Evolutionary conservation across 2,888 invertebrate genomes (phyloP).

Genomic region (Drosophila cyrtoloma): DNA sequence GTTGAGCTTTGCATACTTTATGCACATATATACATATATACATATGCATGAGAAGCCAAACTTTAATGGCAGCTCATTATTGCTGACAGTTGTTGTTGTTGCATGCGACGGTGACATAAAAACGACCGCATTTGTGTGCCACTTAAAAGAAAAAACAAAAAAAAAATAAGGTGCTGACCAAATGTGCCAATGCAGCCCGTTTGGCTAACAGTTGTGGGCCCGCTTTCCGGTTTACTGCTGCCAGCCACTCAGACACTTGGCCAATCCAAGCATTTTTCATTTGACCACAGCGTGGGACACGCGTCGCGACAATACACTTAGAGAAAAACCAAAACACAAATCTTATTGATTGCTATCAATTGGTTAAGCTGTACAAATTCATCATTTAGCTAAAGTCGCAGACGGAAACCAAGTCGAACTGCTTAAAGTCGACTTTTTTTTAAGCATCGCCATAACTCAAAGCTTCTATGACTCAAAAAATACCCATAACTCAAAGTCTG

Average conservation of each 20-base stretch:
- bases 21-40: neutral
- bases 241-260: conserved; percentile 6
- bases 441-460: neutral
- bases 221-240: conserved; percentile 48
- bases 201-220: conserved; percentile 38
- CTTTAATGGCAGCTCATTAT: conserved; percentile 23
- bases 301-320: conserved; percentile 30
- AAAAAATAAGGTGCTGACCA: conserved; percentile 40
- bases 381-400: neutral
- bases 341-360: neutral
- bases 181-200: conserved; percentile 45
- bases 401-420: too few species aligned
- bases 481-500: neutral
- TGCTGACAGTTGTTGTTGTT: conserved; percentile 26
- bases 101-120: conserved; percentile 60
- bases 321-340: neutral
- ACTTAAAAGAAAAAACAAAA: conserved; percentile 21
- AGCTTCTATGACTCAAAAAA: neutral
- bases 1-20: conserved; percentile 12
- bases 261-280: conserved; percentile 29
- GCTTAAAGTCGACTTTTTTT: too few species aligned
- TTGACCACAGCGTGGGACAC: conserved; percentile 53
- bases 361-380: neutral
- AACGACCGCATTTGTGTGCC: conserved; percentile 50
- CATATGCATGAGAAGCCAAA: conserved; percentile 5